phyloP scores from a whole-genome alignment of 2,797 vertebrate genomes.

The Mycteria americana region DNA sequence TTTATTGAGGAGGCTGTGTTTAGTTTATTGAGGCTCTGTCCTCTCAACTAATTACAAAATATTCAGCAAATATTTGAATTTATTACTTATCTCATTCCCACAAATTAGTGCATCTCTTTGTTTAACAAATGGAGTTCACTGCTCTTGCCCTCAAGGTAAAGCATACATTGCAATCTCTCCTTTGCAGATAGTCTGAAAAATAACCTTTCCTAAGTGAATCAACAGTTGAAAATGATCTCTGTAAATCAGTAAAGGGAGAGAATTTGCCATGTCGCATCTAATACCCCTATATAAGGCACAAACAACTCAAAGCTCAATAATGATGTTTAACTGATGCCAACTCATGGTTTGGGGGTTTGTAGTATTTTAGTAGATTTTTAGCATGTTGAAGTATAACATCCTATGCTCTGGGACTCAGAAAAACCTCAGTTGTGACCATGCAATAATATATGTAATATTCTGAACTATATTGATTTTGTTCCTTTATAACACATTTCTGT shows the following conservation, averaged over 20 bases:
- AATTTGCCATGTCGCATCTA: neutral
- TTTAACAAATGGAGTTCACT: slow-evolving; percentile 73
- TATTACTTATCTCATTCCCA: slow-evolving; percentile 62
- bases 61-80: slow-evolving; percentile 77
- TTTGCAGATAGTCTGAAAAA: slow-evolving; percentile 19
- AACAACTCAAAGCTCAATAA: slow-evolving; percentile 1
- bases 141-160: slow-evolving; percentile 71
- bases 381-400: neutral
- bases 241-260: slow-evolving; percentile 26
- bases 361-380: neutral
- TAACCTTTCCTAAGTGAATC: slow-evolving; percentile 26
- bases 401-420: neutral
- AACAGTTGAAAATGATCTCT: slow-evolving; percentile 6
- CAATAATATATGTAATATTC: neutral
- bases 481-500: neutral
- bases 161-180: slow-evolving; percentile 60
- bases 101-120: slow-evolving; percentile 61
- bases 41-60: slow-evolving; percentile 73
- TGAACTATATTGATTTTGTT: neutral
- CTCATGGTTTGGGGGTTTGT: neutral
- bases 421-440: neutral
- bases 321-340: neutral
- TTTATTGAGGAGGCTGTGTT: slow-evolving; percentile 18
- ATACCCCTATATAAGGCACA: neutral
- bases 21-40: slow-evolving; percentile 39